Conservation (phyloP, 2,797 vertebrate genomes). For the Furcifer pardalis region DNA sequence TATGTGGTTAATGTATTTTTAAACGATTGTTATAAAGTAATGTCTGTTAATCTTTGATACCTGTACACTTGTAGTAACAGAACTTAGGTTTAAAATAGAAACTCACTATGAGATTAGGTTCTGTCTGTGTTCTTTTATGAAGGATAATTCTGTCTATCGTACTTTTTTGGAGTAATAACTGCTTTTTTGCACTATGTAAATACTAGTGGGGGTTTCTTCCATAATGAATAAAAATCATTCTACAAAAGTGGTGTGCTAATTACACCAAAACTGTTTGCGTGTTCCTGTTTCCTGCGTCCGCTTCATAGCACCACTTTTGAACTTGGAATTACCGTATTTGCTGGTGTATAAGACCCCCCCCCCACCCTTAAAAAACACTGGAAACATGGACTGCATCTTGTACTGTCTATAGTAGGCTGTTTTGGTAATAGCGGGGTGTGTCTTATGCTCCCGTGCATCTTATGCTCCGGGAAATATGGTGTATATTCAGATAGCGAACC, state of each 20-base stretch:
- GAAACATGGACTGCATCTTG: no score
- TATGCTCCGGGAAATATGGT: no score
- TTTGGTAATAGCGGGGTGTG: no score
- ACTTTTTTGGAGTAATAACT: conserved; percentile 81
- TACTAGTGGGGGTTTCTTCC: conserved; percentile 88
- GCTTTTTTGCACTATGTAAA: conserved; percentile 99
- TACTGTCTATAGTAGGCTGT: no score
- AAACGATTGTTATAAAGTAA: conserved; percentile 71
- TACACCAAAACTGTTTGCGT: neutral
- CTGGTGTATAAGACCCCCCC: no score
- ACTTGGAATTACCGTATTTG: neutral
- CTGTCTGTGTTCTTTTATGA: conserved; percentile 73
- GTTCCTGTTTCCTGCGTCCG: fast-evolving
- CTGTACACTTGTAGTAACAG: conserved; percentile 71
- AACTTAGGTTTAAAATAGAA: conserved; percentile 74
- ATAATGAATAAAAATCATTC: conserved; percentile 85
- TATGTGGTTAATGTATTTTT: conserved; percentile 68
- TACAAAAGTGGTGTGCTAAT: conserved; percentile 30
- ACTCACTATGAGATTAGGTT: conserved; percentile 65
- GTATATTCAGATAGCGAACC: no score
- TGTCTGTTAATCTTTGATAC: conserved; percentile 75
- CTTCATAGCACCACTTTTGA: neutral
- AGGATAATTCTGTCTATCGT: conserved; percentile 77
- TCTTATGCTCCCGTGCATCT: no score
- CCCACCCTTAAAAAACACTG: no score